These are phyloP conservation scores for Lypha dubia DNA, from an alignment of 2,888 invertebrate species.

Conservation along the genomic window DNA sequence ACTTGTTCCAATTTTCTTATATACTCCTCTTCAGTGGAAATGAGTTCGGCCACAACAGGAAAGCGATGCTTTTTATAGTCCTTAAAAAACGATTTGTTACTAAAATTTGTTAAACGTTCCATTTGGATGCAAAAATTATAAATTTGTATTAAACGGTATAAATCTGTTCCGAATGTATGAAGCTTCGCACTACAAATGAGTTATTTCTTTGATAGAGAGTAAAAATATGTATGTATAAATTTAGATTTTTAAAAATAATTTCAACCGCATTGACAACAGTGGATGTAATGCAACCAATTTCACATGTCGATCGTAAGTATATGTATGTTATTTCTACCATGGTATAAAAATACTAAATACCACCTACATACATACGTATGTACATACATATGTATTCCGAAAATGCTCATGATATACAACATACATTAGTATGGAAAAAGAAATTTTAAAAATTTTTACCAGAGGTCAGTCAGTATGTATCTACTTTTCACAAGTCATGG, in stretches of 20 bases:
- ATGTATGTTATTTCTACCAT: too few species aligned
- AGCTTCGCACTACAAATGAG: neutral
- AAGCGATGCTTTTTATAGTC: constrained; percentile 5
- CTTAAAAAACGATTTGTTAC: neutral
- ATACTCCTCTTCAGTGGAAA: constrained; percentile 36
- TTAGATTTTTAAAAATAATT: constrained; percentile 10
- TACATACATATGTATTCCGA: too few species aligned
- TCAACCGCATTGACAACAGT: neutral
- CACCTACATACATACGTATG: too few species aligned
- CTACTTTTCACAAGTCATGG: too few species aligned
- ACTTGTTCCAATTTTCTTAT: constrained; percentile 22
- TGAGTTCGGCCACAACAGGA: constrained; percentile 43
- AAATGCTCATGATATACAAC: too few species aligned
- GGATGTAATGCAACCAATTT: too few species aligned
- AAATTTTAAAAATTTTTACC: too few species aligned
- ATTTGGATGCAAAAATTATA: constrained; percentile 2
- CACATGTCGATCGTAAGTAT: too few species aligned
- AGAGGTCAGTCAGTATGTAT: too few species aligned
- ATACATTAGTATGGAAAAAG: too few species aligned
- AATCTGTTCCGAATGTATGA: neutral
- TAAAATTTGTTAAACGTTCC: neutral
- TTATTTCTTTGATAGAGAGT: neutral
- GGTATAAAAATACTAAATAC: too few species aligned
- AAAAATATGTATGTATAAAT: neutral
- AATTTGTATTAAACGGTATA: neutral